Evolutionary conservation across 2,113 vertebrate genomes (phyloP).

Genomic region (Neotoma lepida): DNA sequence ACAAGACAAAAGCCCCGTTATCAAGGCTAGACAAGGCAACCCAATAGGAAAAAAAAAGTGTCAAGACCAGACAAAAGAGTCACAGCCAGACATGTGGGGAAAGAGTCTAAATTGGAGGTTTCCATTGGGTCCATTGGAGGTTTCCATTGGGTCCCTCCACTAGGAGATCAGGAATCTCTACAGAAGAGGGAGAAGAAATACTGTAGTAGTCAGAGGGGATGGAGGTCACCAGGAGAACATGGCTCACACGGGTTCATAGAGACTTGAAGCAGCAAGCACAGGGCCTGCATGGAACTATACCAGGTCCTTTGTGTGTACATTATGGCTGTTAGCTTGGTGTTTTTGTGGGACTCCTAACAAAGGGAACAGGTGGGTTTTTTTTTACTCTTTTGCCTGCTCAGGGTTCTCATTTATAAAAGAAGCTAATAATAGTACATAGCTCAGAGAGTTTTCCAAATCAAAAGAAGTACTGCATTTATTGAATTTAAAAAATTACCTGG

Average conservation of each 20-base stretch:
- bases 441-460: not conserved
- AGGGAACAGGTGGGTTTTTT: not conserved
- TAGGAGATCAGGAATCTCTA: not conserved
- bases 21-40: not conserved
- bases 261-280: not conserved
- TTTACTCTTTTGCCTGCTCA: not conserved
- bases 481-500: not conserved
- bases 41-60: not conserved
- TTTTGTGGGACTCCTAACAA: not conserved
- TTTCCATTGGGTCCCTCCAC: not conserved
- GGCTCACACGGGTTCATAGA: not conserved
- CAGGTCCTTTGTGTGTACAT: not conserved
- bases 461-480: not conserved
- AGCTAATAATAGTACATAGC: not conserved
- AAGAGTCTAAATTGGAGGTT: not conserved
- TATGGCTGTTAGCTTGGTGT: not conserved
- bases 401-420: not conserved
- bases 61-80: not conserved
- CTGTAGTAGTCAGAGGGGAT: not conserved
- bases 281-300: too few species aligned
- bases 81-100: not conserved
- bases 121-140: not conserved
- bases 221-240: not conserved
- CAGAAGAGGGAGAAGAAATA: not conserved
- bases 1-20: not conserved